Evolutionary conservation across 2,113 vertebrate species (phyloP), one percentile per base, ranked within the genome.

Genomic region (Cromileptes altivelis): DNA sequence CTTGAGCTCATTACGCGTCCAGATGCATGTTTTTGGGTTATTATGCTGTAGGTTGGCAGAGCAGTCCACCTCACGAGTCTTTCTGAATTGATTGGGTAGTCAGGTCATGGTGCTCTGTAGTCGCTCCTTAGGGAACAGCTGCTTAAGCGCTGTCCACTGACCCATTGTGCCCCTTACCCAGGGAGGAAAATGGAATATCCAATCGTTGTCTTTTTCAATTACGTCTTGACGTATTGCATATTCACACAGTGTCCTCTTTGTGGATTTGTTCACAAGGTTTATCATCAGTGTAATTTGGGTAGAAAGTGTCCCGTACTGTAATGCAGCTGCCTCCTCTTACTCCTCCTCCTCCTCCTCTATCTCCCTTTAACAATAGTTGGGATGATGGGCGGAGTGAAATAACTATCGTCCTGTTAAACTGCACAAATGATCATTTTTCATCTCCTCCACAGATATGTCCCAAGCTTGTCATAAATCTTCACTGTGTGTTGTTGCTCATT

Each of bases 401-500:
- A 6, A 67, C 72, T n/a, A 17, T n/a, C 3, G 49, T 85, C 79
- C 76, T 75, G 84, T 85, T 92, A 91, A 88, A 84, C 81, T 70
- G 61, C 3, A 56, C 75, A 84, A 83, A 85, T 89, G 61, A 89
- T 81, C 50, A 4, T 85, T 88, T 71, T 76, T 85, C 85, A 87
- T 84, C 76, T 82, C 73, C 74, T 70, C 53, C 78, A 63, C 58
- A 71, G 65, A 89, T 80, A 30, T 81, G 88, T 90, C 86, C 89
- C 70, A 0, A 18, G 53, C 73, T 60, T 6, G 40, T 91, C 89
- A 78, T 91, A 86, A 91, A 91, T 91, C 78, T 78, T 78, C 52
- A 0, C 57, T 9, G 57, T 50, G 69, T 56, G 42, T 61, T 56
- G 75, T 55, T 82, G 83, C 77, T 81, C 69, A 56, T 90, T 84